Evolutionary conservation across 23 tunicate genomes (phyloP).

Genomic region (Styela clava): DNA sequence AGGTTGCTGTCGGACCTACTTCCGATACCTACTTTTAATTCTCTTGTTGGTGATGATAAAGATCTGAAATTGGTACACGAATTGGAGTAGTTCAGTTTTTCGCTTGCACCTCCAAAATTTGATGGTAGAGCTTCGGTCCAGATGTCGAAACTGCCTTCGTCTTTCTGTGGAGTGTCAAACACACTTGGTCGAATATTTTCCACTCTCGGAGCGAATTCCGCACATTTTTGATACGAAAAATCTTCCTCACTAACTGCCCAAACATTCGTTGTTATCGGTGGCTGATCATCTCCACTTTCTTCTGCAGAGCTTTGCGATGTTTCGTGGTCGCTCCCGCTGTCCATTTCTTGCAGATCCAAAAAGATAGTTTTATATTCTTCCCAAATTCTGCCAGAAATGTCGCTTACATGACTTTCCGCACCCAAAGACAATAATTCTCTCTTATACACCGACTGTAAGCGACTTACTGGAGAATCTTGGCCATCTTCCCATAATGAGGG

Average conservation of each 20-base stretch:
- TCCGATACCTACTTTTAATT: neutral
- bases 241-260: neutral
- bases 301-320: neutral
- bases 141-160: neutral
- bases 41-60: neutral
- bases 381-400: slow-evolving; percentile 50
- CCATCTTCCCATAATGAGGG: slow-evolving; percentile 85
- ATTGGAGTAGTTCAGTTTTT: neutral
- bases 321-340: neutral
- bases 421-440: slow-evolving; percentile 20
- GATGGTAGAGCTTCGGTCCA: neutral
- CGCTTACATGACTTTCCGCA: slow-evolving; percentile 17
- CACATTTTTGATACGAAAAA: neutral
- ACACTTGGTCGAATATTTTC: neutral
- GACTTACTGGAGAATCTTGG: slow-evolving; percentile 42
- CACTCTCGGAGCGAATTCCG: neutral
- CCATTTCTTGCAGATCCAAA: slow-evolving; percentile 36
- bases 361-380: slow-evolving; percentile 72
- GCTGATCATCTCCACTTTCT: neutral
- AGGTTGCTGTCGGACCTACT: neutral
- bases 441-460: slow-evolving; percentile 74
- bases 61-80: neutral
- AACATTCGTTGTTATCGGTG: slow-evolving; percentile 5
- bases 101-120: neutral
- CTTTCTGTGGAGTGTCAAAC: neutral